Evolutionary conservation across 2,797 vertebrate species (phyloP), one percentile per base, ranked within the genome.

Genomic region (Lacerta agilis): DNA sequence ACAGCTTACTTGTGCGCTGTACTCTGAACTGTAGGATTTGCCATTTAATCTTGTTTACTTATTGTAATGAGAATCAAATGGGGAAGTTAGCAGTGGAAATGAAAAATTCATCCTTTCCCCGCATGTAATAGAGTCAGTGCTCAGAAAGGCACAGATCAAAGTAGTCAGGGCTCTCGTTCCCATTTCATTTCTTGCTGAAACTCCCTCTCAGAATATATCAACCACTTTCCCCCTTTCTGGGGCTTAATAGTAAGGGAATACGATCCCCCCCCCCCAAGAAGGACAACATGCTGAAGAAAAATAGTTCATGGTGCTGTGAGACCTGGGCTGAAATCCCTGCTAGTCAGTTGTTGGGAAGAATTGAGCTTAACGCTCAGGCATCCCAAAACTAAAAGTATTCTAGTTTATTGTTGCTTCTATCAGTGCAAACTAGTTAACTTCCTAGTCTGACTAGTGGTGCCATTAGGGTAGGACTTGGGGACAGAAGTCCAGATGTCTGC

Each of bases 1-100:
- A 92, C 85, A 92, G 86, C 93, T 95, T 94, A 90, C 86, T 89
- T 91, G 64, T 67, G 85, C 92, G 88, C 91, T 82, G 36, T 93
- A 89, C 73, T 93, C 85, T 92, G 93, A 97, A 95, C 91, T 93
- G 92, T 89, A 94, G 92, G 86, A 92, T 95, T 96, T 96, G 89
- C 90, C 92, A 93, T 96, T 96, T 96, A 93, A 94, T 93, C 90
- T 93, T 96, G 95, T 97, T 96, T 96, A 95, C 91, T 94, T 94
- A 94, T 92, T 94, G 85, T 96, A 96, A 96, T 94, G 94, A 96
- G 92, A 96, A 95, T 93, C 87, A 96, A 96, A 93, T 89, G 83
- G 67, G 93, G 92, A 94, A 86, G 88, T 94, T 96, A 96, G 89
- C 79, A 88, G 80, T 87, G 85, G 91, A 95, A 94, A 94, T 85